These are phyloP conservation scores for Myiothlypis chrysogaster DNA, from an alignment of 2,797 vertebrate genomes.

Conservation along the genomic window DNA sequence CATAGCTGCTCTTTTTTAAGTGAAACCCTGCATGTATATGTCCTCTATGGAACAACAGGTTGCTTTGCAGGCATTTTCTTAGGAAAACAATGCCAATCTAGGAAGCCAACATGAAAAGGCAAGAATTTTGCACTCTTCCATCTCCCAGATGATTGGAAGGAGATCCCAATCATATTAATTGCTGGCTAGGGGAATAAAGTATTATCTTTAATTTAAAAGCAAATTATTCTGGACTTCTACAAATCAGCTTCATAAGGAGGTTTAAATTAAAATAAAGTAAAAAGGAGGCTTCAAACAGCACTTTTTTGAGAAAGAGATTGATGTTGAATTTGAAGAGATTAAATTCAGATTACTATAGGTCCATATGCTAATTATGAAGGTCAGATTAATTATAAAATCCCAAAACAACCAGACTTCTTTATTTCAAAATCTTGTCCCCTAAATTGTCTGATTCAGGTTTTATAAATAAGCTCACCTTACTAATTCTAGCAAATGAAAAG, in stretches of 20 bases:
- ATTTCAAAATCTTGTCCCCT: background rate
- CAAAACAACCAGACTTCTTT: background rate
- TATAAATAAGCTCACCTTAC: background rate
- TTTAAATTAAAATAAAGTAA: slow-evolving; percentile 35
- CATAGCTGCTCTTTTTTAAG: background rate
- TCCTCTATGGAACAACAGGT: background rate
- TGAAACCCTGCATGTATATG: background rate
- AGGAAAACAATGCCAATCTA: background rate
- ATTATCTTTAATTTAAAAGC: slow-evolving; percentile 28
- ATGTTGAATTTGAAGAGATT: slow-evolving; percentile 14
- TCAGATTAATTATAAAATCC: slow-evolving; percentile 14
- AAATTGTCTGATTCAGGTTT: background rate
- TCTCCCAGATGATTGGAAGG: background rate
- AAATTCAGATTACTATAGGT: background rate
- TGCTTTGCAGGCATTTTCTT: background rate
- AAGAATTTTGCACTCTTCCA: background rate
- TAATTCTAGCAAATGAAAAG: background rate
- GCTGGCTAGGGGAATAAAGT: background rate
- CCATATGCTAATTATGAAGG: background rate
- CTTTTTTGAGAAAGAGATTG: background rate
- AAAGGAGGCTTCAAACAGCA: background rate
- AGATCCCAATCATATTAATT: background rate
- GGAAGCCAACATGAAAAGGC: background rate
- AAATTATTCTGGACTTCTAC: background rate
- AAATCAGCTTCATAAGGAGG: background rate